Percentiles rank a stretch among this genome's conserved stretches.
These are phyloP conservation scores for Rhinichthys osculus DNA, from an alignment of 2,797 vertebrate species.

Conservation along the genomic window DNA sequence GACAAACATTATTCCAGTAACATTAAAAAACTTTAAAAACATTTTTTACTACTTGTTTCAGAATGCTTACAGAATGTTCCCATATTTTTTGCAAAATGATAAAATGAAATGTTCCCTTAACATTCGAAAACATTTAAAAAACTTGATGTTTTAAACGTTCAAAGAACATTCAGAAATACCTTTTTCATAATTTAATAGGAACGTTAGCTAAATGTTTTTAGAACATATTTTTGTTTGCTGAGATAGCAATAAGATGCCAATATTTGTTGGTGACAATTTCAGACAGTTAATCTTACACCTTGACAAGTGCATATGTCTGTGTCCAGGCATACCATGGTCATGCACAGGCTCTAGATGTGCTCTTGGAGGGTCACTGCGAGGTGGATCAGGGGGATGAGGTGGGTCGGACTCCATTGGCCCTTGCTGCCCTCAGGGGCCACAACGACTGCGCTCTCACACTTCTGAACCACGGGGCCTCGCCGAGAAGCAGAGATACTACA, in stretches of 20 bases:
- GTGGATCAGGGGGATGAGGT: conserved; percentile 91
- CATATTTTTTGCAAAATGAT: neutral
- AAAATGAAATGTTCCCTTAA: neutral
- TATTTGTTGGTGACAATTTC: neutral
- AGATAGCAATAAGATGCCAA: neutral
- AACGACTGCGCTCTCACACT: conserved; percentile 91
- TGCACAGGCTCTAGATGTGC: conserved; percentile 92
- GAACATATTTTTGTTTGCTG: neutral
- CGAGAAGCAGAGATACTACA: conserved; percentile 82
- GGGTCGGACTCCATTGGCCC: conserved; percentile 89
- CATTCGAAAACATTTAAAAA: too few relatives aligned
- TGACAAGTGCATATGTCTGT: conserved; percentile 3
- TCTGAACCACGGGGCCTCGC: conserved; percentile 91
- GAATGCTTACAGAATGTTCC: neutral
- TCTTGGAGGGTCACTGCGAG: conserved; percentile 87
- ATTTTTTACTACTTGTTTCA: too few relatives aligned
- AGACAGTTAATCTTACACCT: neutral
- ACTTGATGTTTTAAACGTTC: too few relatives aligned
- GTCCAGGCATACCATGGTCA: conserved; percentile 94
- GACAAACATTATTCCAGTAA: neutral
- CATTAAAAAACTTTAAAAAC: too few relatives aligned
- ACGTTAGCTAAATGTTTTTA: neutral
- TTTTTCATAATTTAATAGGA: neutral
- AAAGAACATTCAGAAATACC: neutral
- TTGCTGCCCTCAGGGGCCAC: conserved; percentile 91